Base-by-base conservation (phyloP, 2,113 vertebrate species). In the Syrmaticus mikado region DNA sequence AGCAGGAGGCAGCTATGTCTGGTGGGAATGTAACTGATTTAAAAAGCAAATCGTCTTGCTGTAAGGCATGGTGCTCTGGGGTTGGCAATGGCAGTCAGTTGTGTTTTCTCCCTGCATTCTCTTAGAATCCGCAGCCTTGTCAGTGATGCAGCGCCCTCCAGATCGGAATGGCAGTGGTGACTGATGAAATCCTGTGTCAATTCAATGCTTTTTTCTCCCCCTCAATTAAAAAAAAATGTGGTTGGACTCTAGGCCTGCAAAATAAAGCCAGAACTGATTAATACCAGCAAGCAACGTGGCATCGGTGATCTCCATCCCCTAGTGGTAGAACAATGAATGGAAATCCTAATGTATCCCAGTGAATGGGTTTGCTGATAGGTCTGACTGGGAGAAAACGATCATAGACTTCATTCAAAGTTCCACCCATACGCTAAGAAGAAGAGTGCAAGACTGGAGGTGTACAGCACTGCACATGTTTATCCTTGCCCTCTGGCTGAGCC, bases 141-240 rank as follows among this genome's bases (percentile, higher is more conserved):
- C 97, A 92, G 96, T 94, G 97, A 97, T 92, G 97, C 97, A 96
- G 96, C 93, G 96, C 97, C 96, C 82, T 98, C 97, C 93, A 38
- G 82, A 94, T 97, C 97, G 87, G 97, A 98, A 99, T 98, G 98
- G 98, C 98, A 99, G 98, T 99, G 98, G 98, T 98, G 98, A 98
- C 97, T 95, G 97, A 98, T 98, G 98, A 98, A 96, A 97, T 98
- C 98, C 97, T 94, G 98, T 95, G 98, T 95, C 43, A 45, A 94
- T 53, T 97, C 95, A 87, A 97, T 95, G 95, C 43, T 97, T 88
- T 85, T 88, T 92, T 95, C 89, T 96, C 93, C 83, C 90, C 95
- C 97, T 96, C 95, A 96, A 93, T 96, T 95, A 96, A 97, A 96
- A 95, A 95, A 96, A 97, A 85, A 97, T 53, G 83, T 96, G 85